Conservation (phyloP, 2,797 vertebrate species). For the Acanthis flammea region DNA sequence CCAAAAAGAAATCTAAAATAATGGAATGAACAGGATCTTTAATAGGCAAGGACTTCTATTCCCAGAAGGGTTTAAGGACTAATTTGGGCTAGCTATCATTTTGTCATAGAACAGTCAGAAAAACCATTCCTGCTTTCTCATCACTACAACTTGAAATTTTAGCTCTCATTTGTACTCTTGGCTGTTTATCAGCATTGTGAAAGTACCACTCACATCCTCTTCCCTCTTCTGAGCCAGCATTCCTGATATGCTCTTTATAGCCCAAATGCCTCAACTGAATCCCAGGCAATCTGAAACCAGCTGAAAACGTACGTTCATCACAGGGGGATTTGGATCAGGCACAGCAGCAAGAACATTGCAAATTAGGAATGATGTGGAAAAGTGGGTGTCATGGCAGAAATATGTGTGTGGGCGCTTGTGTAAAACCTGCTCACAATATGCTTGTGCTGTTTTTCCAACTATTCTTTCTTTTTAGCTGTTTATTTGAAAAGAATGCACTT, state of each 20-base stretch:
- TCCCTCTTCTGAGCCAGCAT: background rate
- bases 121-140: background rate
- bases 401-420: constrained; percentile 15
- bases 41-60: background rate
- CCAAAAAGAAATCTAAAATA: background rate
- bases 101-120: background rate
- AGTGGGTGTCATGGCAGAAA: constrained; percentile 41
- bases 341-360: constrained; percentile 36
- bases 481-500: background rate
- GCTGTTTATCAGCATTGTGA: background rate
- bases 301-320: background rate
- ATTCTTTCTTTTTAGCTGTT: background rate
- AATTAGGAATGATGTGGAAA: constrained; percentile 53
- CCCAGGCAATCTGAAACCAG: constrained; percentile 47
- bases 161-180: background rate
- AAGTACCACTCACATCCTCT: background rate
- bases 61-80: background rate
- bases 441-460: background rate
- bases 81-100: background rate
- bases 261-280: background rate
- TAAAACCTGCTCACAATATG: constrained; percentile 31
- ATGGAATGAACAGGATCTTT: background rate
- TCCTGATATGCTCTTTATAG: constrained; percentile 37
- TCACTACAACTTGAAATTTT: background rate
- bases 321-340: constrained; percentile 37